phyloP scores from a whole-genome alignment of 1,140 invertebrate species.

The Centruroides vittatus region DNA sequence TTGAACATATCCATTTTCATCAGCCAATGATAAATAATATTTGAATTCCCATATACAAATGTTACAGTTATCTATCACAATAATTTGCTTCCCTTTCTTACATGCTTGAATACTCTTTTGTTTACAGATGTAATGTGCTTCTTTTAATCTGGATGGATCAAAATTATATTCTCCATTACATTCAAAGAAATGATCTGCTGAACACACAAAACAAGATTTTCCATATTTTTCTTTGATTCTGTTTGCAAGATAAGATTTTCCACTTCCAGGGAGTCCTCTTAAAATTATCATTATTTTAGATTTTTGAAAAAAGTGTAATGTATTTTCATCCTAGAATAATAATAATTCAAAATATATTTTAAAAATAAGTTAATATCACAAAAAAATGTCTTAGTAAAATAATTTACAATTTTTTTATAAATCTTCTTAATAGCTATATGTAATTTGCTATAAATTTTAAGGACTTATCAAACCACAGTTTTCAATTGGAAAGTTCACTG shows the following conservation, averaged over 20 bases:
- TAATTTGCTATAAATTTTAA: too few species aligned
- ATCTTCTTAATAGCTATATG: too few species aligned
- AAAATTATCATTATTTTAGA: constrained; percentile 26
- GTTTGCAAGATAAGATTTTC: constrained; percentile 27
- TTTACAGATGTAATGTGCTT: constrained; percentile 25
- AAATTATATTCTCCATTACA: constrained; percentile 26
- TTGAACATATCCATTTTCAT: constrained; percentile 22
- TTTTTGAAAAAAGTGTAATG: not conserved
- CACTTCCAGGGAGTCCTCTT: constrained; percentile 30
- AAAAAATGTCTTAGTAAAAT: too few species aligned
- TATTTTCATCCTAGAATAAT: not conserved
- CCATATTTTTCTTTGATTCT: constrained; percentile 21
- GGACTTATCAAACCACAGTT: too few species aligned
- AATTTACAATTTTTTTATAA: too few species aligned
- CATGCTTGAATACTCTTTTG: constrained; percentile 20
- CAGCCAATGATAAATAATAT: constrained; percentile 24
- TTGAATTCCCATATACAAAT: constrained; percentile 27
- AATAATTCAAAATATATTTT: too few species aligned
- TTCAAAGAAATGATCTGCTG: constrained; percentile 29
- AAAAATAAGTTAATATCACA: too few species aligned
- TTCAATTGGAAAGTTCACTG: too few species aligned
- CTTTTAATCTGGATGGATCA: constrained; percentile 19
- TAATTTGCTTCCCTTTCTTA: constrained; percentile 14
- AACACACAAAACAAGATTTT: constrained; percentile 21
- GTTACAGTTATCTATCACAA: constrained; percentile 33